These are phyloP conservation scores for Parochlus steinenii DNA, from an alignment of 2,888 invertebrate species.

Conservation along the genomic window DNA sequence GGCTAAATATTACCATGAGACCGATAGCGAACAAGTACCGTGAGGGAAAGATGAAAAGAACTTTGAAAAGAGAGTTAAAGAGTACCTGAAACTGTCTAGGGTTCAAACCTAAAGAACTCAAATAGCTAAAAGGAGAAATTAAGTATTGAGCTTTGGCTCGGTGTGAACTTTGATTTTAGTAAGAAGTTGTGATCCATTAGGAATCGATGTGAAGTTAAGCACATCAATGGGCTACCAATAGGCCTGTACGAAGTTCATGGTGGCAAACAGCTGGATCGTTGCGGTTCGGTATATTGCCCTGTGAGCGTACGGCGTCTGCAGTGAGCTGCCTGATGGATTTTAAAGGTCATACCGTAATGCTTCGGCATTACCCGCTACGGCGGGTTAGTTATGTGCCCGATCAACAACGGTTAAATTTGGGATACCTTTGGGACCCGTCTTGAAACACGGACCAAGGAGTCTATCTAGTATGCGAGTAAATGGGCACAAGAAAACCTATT, in stretches of 20 bases:
- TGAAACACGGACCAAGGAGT: conserved; percentile 65
- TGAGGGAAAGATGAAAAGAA: conserved; percentile 56
- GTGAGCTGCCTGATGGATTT: neutral
- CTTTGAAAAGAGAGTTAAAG: conserved; percentile 43
- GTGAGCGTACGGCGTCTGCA: too few relatives aligned
- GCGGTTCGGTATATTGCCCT: too few relatives aligned
- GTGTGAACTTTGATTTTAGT: conserved; percentile 31
- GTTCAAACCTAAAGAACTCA: conserved; percentile 39
- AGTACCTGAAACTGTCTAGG: conserved; percentile 37
- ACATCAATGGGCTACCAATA: conserved; percentile 16
- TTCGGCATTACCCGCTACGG: neutral
- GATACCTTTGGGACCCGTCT: conserved; percentile 48
- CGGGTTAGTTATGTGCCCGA: conserved; percentile 14
- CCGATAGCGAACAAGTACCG: too few relatives aligned
- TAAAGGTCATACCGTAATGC: neutral
- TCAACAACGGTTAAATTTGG: conserved; percentile 29
- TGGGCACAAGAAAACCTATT: conserved; percentile 40
- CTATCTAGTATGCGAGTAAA: conserved; percentile 54
- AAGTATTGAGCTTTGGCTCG: conserved; percentile 23
- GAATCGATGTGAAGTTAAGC: too few relatives aligned
- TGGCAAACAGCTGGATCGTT: neutral
- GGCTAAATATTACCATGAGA: too few relatives aligned
- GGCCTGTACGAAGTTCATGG: conserved; percentile 1
- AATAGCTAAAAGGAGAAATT: conserved; percentile 32
- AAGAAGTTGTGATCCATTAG: conserved; percentile 38